Evolutionary conservation across 2,797 vertebrate genomes (phyloP).

Genomic region (Staurois parvus): DNA sequence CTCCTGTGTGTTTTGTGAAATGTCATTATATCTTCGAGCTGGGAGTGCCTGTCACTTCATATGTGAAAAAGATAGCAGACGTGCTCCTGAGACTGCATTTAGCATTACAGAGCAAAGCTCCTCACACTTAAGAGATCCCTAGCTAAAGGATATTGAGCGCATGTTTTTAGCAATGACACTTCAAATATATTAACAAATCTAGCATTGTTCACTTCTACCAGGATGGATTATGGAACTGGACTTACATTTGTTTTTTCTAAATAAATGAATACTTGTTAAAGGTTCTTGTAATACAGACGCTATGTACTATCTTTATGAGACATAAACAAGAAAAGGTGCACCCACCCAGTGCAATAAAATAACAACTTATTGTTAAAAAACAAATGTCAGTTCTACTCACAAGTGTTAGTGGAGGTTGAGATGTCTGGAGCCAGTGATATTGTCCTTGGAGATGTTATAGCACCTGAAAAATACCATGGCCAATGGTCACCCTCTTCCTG

Average conservation of each 20-base stretch:
- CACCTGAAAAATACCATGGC: too few species aligned
- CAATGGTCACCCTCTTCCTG: too few species aligned
- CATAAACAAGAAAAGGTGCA: too few species aligned
- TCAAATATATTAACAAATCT: constrained; percentile 9
- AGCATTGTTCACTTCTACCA: not conserved
- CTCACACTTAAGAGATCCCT: not conserved
- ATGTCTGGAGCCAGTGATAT: too few species aligned
- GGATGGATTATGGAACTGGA: not conserved
- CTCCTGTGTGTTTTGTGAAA: constrained; percentile 40
- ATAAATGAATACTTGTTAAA: not conserved
- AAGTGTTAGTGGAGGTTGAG: too few species aligned
- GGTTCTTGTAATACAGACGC: not conserved
- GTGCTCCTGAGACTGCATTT: constrained; percentile 48
- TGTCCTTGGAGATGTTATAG: too few species aligned
- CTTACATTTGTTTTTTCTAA: constrained; percentile 1
- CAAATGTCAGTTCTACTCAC: too few species aligned
- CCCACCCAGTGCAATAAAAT: too few species aligned
- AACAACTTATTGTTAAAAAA: too few species aligned
- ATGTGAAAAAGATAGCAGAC: constrained; percentile 54
- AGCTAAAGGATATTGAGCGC: not conserved
- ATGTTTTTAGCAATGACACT: constrained; percentile 23
- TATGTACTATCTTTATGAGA: too few species aligned
- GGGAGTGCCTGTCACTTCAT: constrained; percentile 56
- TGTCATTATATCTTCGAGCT: constrained; percentile 53
- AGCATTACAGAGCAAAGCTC: constrained; percentile 47